Evolutionary conservation across 2,888 invertebrate genomes (phyloP).

Genomic region (Horisme vitalbata): DNA sequence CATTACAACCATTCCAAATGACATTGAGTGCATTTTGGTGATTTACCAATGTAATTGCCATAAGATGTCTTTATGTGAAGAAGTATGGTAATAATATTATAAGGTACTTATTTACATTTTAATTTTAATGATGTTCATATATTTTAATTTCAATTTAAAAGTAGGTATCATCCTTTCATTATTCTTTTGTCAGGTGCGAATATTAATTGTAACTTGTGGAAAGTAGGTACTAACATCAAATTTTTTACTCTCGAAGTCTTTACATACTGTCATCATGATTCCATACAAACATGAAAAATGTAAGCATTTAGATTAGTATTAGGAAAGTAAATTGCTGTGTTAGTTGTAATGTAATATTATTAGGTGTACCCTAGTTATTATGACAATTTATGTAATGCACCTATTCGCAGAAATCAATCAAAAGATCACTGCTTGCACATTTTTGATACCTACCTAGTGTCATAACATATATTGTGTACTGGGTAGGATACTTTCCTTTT

Average conservation of each 20-base stretch:
- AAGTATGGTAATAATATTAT: no score
- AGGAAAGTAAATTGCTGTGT: slow-evolving; percentile 31
- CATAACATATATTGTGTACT: slow-evolving; percentile 7
- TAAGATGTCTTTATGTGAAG: no score
- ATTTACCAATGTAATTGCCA: no score
- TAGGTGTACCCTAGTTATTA: slow-evolving; percentile 11
- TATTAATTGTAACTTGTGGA: slow-evolving; percentile 7
- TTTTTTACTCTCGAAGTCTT: background rate
- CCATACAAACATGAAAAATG: slow-evolving; percentile 21
- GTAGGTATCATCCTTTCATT: background rate
- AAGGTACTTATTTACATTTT: no score
- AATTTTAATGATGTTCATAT: no score
- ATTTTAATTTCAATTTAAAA: background rate
- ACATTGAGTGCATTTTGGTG: slow-evolving; percentile 13
- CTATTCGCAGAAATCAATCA: slow-evolving; percentile 13
- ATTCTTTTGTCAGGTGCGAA: background rate
- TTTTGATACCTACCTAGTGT: background rate
- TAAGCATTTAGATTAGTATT: slow-evolving; percentile 21
- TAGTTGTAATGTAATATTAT: slow-evolving; percentile 25
- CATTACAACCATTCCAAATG: slow-evolving; percentile 54
- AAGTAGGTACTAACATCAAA: background rate
- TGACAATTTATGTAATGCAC: slow-evolving; percentile 29
- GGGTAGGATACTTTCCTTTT: no score
- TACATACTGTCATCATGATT: background rate
- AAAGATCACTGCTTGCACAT: no score